Evolutionary conservation across 1,140 invertebrate genomes (phyloP), one percentile per base, ranked within the genome.

Genomic region (Akabosia matsudoensis): DNA sequence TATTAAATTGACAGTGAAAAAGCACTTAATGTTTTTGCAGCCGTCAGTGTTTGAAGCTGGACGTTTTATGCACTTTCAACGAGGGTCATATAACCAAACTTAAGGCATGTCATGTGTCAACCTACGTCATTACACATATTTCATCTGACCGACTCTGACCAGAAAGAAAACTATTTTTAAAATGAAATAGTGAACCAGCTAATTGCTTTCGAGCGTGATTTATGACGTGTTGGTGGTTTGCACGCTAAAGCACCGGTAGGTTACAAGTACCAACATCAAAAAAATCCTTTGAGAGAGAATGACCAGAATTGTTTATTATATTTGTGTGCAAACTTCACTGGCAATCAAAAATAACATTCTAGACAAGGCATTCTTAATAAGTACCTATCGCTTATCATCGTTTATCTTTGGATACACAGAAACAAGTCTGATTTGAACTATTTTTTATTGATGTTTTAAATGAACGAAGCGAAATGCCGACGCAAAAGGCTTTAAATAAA

Each of bases 131-230:
- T 22, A 45, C 37, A 45, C 37, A 45, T 45, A 10, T 45, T 45
- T 45, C 37, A 45, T 45, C 18, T 18, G 37, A n/a, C n/a, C n/a
- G 37, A 18, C 37, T 10, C 37, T 10, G 37, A 7, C 7, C 37
- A 45, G 37, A 45, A 45, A 45, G 18, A 45, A 45, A 45, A 18
- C 7, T 13, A n/a, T 10, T 67, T 31, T 67, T n/a, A 13, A 10
- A 16, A 28, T 67, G 61, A 67, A 67, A 67, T 67, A 67, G 61
- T 67, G 61, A 67, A 67, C 28, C 31, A 30, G 61, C 61, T 67
- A 67, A 67, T 67, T 67, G 61, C 61, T 67, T 67, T 67, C 61
- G 61, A 67, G 61, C 61, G 61, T 67, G 61, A 67, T 67, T 67
- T 67, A 67, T 67, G 61, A 67, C 61, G 61, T 67, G 61, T 67